These are phyloP conservation scores for Neopipo cinnamomea DNA, from an alignment of 2,113 vertebrate genomes.

Conservation along the genomic window DNA sequence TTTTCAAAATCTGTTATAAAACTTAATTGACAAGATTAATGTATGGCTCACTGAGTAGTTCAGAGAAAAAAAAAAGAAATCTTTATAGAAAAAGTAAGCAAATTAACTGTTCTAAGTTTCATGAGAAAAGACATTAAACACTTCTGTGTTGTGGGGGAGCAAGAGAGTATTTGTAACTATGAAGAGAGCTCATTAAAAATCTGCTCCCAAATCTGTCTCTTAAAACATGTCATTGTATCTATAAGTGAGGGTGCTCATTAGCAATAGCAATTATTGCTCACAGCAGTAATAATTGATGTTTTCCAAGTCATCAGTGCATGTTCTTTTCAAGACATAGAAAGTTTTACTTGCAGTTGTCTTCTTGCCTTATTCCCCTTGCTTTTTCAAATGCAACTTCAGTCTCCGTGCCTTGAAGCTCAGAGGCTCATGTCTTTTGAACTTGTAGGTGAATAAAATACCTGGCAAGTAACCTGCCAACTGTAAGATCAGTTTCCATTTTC, in stretches of 20 bases:
- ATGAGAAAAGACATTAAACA: not conserved
- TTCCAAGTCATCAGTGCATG: not conserved
- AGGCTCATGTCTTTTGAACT: not conserved
- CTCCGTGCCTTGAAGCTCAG: not conserved
- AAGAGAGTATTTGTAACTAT: not conserved
- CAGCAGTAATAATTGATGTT: not conserved
- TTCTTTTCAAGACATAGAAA: not conserved
- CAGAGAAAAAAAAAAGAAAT: not conserved
- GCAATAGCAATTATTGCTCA: not conserved
- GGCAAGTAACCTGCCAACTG: not conserved
- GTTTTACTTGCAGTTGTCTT: not conserved
- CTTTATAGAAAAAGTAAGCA: not conserved
- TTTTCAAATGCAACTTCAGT: not conserved
- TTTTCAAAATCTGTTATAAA: not conserved
- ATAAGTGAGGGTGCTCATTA: not conserved
- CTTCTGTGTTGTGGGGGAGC: not conserved
- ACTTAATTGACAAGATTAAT: not conserved
- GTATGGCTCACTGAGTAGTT: not conserved
- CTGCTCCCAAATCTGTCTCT: not conserved
- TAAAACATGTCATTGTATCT: not conserved
- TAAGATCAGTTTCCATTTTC: not conserved
- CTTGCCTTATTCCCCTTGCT: not conserved
- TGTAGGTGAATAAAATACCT: not conserved
- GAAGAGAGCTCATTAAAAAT: conserved; percentile 35
- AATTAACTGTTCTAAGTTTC: not conserved